phyloP scores from a whole-genome alignment of 1,140 invertebrate species.

The Tetramorium alpestre region DNA sequence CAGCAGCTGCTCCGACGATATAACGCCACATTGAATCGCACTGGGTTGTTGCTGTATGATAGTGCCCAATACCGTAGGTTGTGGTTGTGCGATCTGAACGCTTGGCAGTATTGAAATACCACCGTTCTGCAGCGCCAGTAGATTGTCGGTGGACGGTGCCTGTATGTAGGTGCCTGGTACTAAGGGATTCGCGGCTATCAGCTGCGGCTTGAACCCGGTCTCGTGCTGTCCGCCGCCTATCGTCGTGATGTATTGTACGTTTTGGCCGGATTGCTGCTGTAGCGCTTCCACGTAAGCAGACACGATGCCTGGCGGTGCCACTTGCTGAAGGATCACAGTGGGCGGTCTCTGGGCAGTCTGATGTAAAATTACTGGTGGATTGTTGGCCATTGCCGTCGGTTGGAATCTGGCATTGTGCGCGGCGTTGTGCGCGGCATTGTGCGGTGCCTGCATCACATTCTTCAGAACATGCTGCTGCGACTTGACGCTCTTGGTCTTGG shows the following conservation, averaged over 20 bases:
- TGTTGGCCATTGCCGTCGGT: conserved; percentile 74
- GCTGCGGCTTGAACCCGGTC: conserved; percentile 87
- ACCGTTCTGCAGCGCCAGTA: conserved; percentile 87
- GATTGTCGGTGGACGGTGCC: conserved; percentile 87
- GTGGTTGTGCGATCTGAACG: conserved; percentile 85
- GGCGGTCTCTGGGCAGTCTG: conserved; percentile 79
- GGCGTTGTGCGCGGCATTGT: conserved; percentile 40
- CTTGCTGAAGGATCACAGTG: conserved; percentile 89
- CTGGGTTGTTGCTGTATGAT: conserved; percentile 87
- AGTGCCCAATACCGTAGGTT: conserved; percentile 87
- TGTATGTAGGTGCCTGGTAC: conserved; percentile 89
- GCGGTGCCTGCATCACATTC: conserved; percentile 69
- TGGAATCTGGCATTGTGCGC: conserved; percentile 73
- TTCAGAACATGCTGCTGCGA: conserved; percentile 72
- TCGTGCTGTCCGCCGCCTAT: conserved; percentile 86
- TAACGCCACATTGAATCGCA: conserved; percentile 87
- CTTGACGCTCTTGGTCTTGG: conserved; percentile 77
- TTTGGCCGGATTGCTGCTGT: conserved; percentile 89
- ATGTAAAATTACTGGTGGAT: conserved; percentile 79
- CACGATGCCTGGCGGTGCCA: conserved; percentile 88
- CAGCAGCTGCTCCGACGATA: conserved; percentile 87
- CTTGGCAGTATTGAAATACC: conserved; percentile 87
- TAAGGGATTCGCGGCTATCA: conserved; percentile 87
- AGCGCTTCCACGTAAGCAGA: conserved; percentile 89
- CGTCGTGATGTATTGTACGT: conserved; percentile 90